A percentile compares a stretch with the other conserved stretches of the same genome.
phyloP scores from a whole-genome alignment of 37 sponge, comb jelly and placozoan genomes.

The Ianthella basta region DNA sequence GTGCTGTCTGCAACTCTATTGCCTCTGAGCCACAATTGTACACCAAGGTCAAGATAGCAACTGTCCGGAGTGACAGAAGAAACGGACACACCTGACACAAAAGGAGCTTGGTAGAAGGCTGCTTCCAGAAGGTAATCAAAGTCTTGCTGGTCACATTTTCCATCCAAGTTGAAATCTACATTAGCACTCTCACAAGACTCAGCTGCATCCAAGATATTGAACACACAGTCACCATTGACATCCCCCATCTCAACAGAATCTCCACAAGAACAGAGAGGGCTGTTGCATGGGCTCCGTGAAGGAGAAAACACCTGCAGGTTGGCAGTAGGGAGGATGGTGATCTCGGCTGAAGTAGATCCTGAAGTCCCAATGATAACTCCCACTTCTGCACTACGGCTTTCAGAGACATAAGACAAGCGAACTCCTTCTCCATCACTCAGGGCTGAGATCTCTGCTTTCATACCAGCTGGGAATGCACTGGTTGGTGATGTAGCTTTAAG shows the following conservation, averaged over 20 bases:
- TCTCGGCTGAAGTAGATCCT: slow-evolving; percentile 20
- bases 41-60: slow-evolving; percentile 59
- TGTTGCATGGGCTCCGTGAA: slow-evolving; percentile 25
- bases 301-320: slow-evolving; percentile 5
- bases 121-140: slow-evolving; percentile 45
- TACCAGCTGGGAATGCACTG: slow-evolving; percentile 50
- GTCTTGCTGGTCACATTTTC: slow-evolving; percentile 54
- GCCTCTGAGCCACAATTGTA: slow-evolving; percentile 45
- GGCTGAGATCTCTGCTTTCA: slow-evolving; percentile 1
- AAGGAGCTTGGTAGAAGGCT: slow-evolving; percentile 48
- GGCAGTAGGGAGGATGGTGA: neutral
- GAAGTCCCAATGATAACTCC: slow-evolving; percentile 26
- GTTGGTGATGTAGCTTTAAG: slow-evolving; percentile 35
- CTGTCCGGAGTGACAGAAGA: slow-evolving; percentile 26
- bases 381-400: neutral
- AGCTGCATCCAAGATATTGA: slow-evolving; percentile 56
- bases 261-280: slow-evolving; percentile 42
- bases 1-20: neutral
- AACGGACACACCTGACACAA: slow-evolving; percentile 37
- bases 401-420: neutral
- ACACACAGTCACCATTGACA: slow-evolving; percentile 74
- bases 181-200: neutral
- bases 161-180: slow-evolving; percentile 57
- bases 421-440: neutral
- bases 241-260: slow-evolving; percentile 56